Base-by-base conservation (phyloP, 2,797 vertebrate species). In the Hephaestus fuliginosus region DNA sequence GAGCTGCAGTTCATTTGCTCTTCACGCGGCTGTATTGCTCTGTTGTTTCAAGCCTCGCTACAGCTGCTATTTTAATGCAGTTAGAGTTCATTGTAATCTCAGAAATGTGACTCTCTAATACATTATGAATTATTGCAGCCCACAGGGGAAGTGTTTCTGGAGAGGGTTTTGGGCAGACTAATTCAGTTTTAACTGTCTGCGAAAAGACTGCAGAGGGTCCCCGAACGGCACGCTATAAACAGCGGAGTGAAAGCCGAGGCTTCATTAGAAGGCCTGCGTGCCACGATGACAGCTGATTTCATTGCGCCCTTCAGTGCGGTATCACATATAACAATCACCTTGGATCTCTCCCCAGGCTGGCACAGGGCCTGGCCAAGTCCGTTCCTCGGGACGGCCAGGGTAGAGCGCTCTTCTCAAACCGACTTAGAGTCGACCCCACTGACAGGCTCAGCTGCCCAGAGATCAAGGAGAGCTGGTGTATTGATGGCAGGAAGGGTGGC, bases 241-340 rank as follows among this genome's bases (percentile, higher is more conserved):
- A 74, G 86, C 56, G 14, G 78, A 81, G 52, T 15, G 76, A 83
- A 78, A 74, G 75, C 75, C 4, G 43, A 43, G 61, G 76, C 60
- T 78, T 89, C 83, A 84, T 90, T 83, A 87, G 74, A 63, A 66
- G 67, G 67, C 78, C 84, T 76, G 55, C 74, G 51, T 82, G 78
- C 87, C 87, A 60, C 13, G 39, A 20, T 77, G 90, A 90, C 89
- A 91, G 91, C 82, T 86, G 86, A 90, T 85, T 88, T 86, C 81
- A 80, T 7, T 36, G 73, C 53, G 41, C 71, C 78, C 81, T 78
- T 86, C 77, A 75, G 58, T 62, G 1, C 25, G 15, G 65, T 80
- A 86, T 92, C 82, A 48, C 68, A 78, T 86, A 75, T 69, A 72
- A 82, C 86, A 86, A 82, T 86, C 86, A 80, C 68, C 81, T 83